Conservation (phyloP, 2,797 vertebrate genomes). For the Poecile montanus region DNA sequence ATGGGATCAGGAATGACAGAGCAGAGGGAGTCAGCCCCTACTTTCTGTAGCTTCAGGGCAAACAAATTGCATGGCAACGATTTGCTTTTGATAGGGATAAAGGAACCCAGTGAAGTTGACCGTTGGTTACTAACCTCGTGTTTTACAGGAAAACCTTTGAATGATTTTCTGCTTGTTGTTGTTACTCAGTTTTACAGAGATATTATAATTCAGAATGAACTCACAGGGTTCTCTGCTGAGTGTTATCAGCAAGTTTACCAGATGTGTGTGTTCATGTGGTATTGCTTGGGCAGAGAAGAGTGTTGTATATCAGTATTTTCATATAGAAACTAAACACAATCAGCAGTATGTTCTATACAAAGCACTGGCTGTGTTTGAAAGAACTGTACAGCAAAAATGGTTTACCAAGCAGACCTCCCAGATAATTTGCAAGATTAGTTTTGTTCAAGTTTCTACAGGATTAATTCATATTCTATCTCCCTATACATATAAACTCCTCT, state of each 20-base stretch:
- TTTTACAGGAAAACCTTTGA: conserved; percentile 29
- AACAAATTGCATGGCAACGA: conserved; percentile 16
- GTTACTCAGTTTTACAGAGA: not conserved
- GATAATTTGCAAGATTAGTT: not conserved
- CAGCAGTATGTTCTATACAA: not conserved
- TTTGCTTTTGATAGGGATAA: conserved; percentile 53
- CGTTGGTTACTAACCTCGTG: not conserved
- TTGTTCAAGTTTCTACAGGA: not conserved
- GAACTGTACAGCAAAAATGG: not conserved
- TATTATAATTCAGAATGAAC: not conserved
- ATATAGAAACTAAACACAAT: not conserved
- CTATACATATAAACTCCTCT: not conserved
- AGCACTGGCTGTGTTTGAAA: not conserved
- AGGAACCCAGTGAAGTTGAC: conserved; percentile 17
- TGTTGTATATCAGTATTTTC: not conserved
- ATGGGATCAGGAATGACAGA: conserved; percentile 38
- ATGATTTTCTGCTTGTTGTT: conserved; percentile 43
- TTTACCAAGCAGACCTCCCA: not conserved
- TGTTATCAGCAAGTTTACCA: not conserved
- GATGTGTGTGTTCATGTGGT: not conserved
- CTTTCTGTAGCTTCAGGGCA: conserved; percentile 45
- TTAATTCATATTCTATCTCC: not conserved
- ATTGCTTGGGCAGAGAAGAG: not conserved
- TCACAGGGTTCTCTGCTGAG: not conserved
- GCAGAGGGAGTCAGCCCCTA: conserved; percentile 7